Conservation (phyloP, 2,888 invertebrate genomes). For the Syritta pipiens region DNA sequence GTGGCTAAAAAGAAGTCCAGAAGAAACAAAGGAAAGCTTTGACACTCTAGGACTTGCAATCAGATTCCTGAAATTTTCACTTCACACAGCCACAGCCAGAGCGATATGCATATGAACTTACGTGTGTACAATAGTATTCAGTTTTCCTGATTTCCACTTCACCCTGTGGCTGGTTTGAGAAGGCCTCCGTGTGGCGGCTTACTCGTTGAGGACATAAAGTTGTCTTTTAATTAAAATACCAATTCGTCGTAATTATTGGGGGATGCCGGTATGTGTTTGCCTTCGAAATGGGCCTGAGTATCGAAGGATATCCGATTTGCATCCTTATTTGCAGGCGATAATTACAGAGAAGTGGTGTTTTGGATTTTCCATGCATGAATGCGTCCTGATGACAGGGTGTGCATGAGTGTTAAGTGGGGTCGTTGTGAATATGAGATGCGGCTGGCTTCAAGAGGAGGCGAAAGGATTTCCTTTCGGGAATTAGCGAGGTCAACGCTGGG, state of each 20-base stretch:
- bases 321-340: slow-evolving; percentile 47
- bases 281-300: not conserved
- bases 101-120: not conserved
- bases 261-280: slow-evolving; percentile 38
- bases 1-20: not conserved
- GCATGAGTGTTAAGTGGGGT: too few species aligned
- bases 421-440: too few species aligned
- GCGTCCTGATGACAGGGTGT: not conserved
- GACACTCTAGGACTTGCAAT: slow-evolving; percentile 50
- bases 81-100: slow-evolving; percentile 4
- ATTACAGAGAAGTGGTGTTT: slow-evolving; percentile 31
- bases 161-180: slow-evolving; percentile 45
- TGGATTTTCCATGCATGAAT: slow-evolving; percentile 1
- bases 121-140: too few species aligned
- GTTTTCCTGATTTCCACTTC: too few species aligned
- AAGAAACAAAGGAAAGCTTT: slow-evolving; percentile 19
- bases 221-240: slow-evolving; percentile 68
- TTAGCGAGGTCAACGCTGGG: too few species aligned
- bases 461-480: too few species aligned
- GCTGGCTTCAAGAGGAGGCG: too few species aligned
- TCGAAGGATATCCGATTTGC: slow-evolving; percentile 43
- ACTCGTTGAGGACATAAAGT: slow-evolving; percentile 45
- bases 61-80: slow-evolving; percentile 50
- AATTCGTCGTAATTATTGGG: slow-evolving; percentile 56
- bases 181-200: slow-evolving; percentile 8